Percentiles rank a stretch among this genome's conserved stretches.
Evolutionary conservation across 30 jellyfish, hydroid and myxozoan species (phyloP).

Genomic region (Cassiopea andromeda): DNA sequence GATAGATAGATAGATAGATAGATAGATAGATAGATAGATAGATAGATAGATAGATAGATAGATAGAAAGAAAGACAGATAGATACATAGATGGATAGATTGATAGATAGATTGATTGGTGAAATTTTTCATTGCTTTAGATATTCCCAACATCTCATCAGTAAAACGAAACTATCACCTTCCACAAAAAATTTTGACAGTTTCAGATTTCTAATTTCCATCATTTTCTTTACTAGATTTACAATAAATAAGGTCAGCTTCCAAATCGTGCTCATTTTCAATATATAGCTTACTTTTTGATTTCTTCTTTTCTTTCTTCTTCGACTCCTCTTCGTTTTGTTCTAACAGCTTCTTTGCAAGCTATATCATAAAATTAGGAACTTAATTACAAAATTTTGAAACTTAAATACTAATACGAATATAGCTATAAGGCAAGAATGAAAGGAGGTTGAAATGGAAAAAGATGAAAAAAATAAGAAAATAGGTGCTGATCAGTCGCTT

Average conservation of each 20-base stretch:
- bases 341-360: conserved; percentile 30
- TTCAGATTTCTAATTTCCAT: no score
- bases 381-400: background rate
- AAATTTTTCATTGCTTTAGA: background rate
- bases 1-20: background rate
- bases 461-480: no score
- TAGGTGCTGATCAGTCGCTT: no score
- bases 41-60: background rate
- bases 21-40: background rate
- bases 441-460: no score
- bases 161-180: no score
- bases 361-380: background rate
- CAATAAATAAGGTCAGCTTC: no score
- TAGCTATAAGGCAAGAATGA: no score
- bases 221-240: no score
- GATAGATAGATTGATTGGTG: background rate
- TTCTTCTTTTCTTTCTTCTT: conserved; percentile 47
- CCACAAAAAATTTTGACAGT: no score
- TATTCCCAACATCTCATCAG: no score
- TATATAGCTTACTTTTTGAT: conserved; percentile 22
- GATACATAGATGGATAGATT: background rate
- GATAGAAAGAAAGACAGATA: background rate
- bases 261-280: background rate
- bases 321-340: conserved; percentile 35
- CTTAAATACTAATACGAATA: no score